Percentiles rank a stretch among this genome's conserved stretches.
These are phyloP conservation scores for Drosophila monieri DNA, from an alignment of 2,888 invertebrate genomes.

Conservation along the genomic window DNA sequence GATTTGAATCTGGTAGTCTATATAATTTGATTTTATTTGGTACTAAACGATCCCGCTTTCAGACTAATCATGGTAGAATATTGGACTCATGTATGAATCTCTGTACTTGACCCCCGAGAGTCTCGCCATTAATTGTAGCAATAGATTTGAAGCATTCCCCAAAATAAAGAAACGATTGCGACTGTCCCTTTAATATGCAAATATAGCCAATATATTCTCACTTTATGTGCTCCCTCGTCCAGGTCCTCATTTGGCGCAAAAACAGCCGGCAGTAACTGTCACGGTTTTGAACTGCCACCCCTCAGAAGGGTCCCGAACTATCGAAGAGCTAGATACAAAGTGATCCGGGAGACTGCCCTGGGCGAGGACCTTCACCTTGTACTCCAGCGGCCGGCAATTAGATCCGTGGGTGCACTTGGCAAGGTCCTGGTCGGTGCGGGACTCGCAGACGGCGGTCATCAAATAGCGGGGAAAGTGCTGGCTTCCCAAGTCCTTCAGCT, in stretches of 20 bases:
- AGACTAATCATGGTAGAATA: neutral
- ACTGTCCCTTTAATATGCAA: constrained; percentile 52
- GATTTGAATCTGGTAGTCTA: no score
- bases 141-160: constrained; percentile 2
- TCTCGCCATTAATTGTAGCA: no score
- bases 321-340: neutral
- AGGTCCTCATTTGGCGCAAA: constrained; percentile 70
- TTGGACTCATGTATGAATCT: neutral
- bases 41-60: no score
- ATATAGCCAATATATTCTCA: constrained; percentile 27
- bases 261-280: constrained; percentile 83
- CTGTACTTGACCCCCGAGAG: no score
- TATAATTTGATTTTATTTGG: no score
- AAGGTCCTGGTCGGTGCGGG: constrained; percentile 59
- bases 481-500: constrained; percentile 80
- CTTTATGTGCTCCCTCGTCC: neutral
- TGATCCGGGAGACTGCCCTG: constrained; percentile 54
- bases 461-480: constrained; percentile 82
- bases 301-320: constrained; percentile 58
- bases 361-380: constrained; percentile 82
- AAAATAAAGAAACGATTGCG: constrained; percentile 50
- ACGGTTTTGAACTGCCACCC: constrained; percentile 81
- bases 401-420: constrained; percentile 81
- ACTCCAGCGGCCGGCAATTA: constrained; percentile 81
- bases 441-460: constrained; percentile 81